Base-by-base conservation (phyloP, 2,888 invertebrate species). In the Drosophila stalkeri region DNA sequence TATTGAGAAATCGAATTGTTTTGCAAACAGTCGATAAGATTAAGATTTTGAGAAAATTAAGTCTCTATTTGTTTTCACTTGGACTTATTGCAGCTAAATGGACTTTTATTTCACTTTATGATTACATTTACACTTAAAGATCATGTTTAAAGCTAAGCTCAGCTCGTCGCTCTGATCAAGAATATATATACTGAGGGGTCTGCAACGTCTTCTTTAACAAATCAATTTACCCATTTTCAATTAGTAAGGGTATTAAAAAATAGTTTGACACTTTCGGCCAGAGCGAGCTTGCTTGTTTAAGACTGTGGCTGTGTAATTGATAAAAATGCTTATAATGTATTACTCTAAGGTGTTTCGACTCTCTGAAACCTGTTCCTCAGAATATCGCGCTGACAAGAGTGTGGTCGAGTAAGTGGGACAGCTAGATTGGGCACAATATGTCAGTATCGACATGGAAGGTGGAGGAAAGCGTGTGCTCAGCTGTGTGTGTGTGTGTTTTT, bases 1-100 rank as follows among this genome's bases (percentile, higher is more conserved):
- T 33, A 65, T 62, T 39, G 35, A 54, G 33, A 14, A 52, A n/a
- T 55, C 43, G 18, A 46, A n/a, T 60, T 65, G 63, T 63, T 61
- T 61, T 43, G n/a, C 31, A 31, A 70, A 54, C 61, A 79, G 61
- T 64, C 64, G 63, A 70, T 54, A 64, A 54, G 76, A 72, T 76
- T 77, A 52, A n/a, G 47, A 66, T 44, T 74, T 64, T 54, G n/a
- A 14, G 4, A 37, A 62, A 62, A 57, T 39, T 12, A 41, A 55
- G 5, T 35, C n/a, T 33, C 33, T 16, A 18, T 18, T 46, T 8
- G 33, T 18, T 54, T 64, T 16, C 12, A 4, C 7, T 20, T 47
- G 20, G 14, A 56, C 23, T 27, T 56, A 20, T 27, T 27, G 27
- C 27, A 27, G 27, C 6, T 27, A 27, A 27, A 27, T 27, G 5